These are phyloP conservation scores for Nycticebus coucang DNA, from an alignment of 2,113 vertebrate species.

Conservation along the genomic window DNA sequence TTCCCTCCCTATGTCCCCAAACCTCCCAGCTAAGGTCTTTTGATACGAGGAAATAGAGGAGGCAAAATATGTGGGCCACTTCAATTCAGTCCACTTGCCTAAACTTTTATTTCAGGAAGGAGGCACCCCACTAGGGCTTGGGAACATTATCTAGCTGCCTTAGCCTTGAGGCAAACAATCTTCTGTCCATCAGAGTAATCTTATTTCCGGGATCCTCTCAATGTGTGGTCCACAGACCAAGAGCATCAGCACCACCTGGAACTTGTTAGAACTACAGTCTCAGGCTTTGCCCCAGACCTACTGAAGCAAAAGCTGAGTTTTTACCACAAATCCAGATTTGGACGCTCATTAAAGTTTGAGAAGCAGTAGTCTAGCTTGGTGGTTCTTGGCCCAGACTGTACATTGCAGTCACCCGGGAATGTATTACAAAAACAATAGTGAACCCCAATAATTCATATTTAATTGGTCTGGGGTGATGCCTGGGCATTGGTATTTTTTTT, in stretches of 20 bases:
- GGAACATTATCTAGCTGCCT: neutral
- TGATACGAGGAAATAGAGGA: neutral
- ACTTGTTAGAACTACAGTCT: neutral
- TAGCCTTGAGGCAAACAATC: neutral
- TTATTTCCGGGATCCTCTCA: neutral
- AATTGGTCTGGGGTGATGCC: neutral
- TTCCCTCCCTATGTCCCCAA: neutral
- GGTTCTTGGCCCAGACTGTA: neutral
- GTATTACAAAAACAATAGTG: neutral
- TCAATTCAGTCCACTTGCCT: neutral
- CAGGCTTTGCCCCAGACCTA: neutral
- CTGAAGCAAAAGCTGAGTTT: constrained; percentile 2
- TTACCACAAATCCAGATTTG: neutral
- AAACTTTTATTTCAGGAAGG: neutral
- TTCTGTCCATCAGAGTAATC: neutral
- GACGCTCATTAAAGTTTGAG: neutral
- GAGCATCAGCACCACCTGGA: neutral
- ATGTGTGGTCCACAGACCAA: neutral
- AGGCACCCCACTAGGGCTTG: neutral
- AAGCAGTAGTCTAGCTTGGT: neutral
- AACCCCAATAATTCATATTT: neutral
- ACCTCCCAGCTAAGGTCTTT: neutral
- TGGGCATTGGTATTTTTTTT: neutral
- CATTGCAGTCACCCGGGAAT: neutral
- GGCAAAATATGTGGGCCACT: neutral